Evolutionary conservation across 2,797 vertebrate genomes (phyloP), one percentile per base, ranked within the genome.

Genomic region (Staurois parvus): DNA sequence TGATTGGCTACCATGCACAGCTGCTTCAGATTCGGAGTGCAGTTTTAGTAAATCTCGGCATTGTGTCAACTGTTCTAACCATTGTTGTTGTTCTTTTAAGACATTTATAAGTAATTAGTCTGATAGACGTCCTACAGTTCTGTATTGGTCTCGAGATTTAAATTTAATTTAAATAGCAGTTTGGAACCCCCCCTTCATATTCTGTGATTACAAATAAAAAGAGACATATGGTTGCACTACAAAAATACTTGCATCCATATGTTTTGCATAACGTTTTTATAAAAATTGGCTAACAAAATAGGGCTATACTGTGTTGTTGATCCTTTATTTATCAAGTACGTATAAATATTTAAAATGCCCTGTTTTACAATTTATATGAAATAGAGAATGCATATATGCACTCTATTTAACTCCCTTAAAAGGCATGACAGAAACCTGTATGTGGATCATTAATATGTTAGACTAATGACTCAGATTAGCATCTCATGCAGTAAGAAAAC

Each of bases 201-300:
- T 66, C 28, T 66, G n/a, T 66, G 64, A 66, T 66, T 66, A 15
- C n/a, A 66, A 66, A 66, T 66, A 66, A 66, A 66, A 29, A 28
- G 26, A 66, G 26, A 66, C 64, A 66, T 66, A 66, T 66, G 64
- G 64, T 29, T 29, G 64, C 28, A 26, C 2, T 29, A 10, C 8
- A 78, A 78, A 45, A 29, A 10, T 0, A 79, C 19, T 68, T 68
- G 2, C 19, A 10, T 11, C 37, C 64, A 68, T 79, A 79, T 79
- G 76, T 30, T 68, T 68, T 3, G 19, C 76, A 66, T 66, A 79
- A 68, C 26, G 30, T 68, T 68, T 68, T 40, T 45, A 42, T 28
- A 45, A 79, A 79, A 67, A 79, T 10, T 29, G 37, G 21, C 24
- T 19, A 45, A 9, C 13, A 77, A 17, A 77, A 66, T n/a, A 66